Evolutionary conservation across 2,113 vertebrate species (phyloP), one percentile per base, ranked within the genome.

Genomic region (Gymnocephalus cernua): DNA sequence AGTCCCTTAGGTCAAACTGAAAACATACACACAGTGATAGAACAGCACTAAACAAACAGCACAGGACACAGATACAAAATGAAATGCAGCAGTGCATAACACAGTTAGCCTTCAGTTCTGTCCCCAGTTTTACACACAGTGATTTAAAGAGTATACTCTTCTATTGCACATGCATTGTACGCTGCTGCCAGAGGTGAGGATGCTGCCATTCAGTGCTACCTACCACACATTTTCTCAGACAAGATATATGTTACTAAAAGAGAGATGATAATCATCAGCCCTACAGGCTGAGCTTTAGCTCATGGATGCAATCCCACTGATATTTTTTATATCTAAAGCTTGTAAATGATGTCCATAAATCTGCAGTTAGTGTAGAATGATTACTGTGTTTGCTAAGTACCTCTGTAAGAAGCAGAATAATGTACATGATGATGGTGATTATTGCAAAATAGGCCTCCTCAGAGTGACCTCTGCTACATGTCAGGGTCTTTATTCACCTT

Each of bases 391-490:
- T 61, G 21, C 53, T n/a, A 41, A 54, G 67, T 2, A 32, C 27
- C 50, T 59, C 41, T 48, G 53, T 61, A 74, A 69, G 64, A 73
- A 62, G 76, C 48, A 63, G 19, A 50, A 44, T 69, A 21, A 59
- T 65, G 21, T n/a, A 23, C 44, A 75, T 0, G 38, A 27, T 59
- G 50, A 35, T 50, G 41, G 35, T 58, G 32, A 75, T 73, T 67
- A 68, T 68, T 74, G 57, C 15, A 66, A 58, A 84, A 79, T 35
- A 51, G 78, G 44, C 50, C 41, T 80, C 14, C 76, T 79, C 69
- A 53, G 71, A 45, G 77, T 82, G 84, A 82, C 83, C 76, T 82
- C 67, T 54, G 77, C 57, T 21, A 2, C 45, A 48, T 41, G 53
- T 66, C 73, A 64, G 57, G 58, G 58, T 62, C 35, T 64, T 27